Evolutionary conservation across 1,140 invertebrate genomes (phyloP), one percentile per base, ranked within the genome.

Genomic region (Mactra quadrangularis): DNA sequence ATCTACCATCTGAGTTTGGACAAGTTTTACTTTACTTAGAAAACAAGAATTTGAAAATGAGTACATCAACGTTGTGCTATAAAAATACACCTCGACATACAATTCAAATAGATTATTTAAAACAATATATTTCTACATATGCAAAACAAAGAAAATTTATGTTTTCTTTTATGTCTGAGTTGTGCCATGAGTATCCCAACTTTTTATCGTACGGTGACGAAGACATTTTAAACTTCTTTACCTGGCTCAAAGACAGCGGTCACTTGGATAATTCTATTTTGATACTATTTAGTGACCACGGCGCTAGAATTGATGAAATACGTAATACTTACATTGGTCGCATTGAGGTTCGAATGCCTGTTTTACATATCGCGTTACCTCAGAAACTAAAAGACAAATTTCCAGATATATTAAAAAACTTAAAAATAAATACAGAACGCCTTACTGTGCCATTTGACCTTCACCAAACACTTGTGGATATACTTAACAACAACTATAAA

Each of bases 251-350:
- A 47, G 64, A 87, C 9, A 82, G 82, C 19, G 85, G 89, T n/a
- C 86, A 87, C 27, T 85, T 95, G 1, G 90, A 94, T 25, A 93
- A 95, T 84, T 95, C 95, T 0, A 91, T 95, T 0, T 90, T 99
- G 0, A 94, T 99, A 29, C 94, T 98, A 19, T 94, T 98, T 85
- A 98, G 97, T 87, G 98, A 99, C 92, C 98, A 99, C 91, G 98
- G 98, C 86, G 96, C 98, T 88, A 92, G 98, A 47, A 98, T 96
- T 93, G 97, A 97, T 1, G 93, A 94, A 3, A 96, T 97, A n/a
- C 90, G 96, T 35, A 92, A 95, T 83, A 98, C 97, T 0, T 96
- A 96, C 90, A 95, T 94, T 70, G 98, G 98, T n/a, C 55, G 74
- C 91, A 94, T 98, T 78, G 98, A 99, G 91, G 97, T 98, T 90